These are phyloP conservation scores for Aurelia aurita DNA, from an alignment of 30 jellyfish, hydroid and myxozoan genomes.

Conservation along the genomic window DNA sequence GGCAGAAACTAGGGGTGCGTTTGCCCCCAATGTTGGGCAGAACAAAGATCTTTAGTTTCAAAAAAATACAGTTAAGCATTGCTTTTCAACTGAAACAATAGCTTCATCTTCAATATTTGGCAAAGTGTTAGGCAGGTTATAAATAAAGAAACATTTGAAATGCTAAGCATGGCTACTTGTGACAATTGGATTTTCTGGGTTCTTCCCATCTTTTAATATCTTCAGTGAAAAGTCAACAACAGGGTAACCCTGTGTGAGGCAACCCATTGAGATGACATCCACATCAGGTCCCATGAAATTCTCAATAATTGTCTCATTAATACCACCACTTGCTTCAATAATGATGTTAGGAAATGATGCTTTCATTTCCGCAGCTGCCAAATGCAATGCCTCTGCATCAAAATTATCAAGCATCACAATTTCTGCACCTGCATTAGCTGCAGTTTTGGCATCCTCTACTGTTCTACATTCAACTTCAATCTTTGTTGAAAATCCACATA, in stretches of 20 bases:
- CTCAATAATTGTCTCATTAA: slow-evolving; percentile 34
- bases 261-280: slow-evolving; percentile 80
- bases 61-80: too few relatives aligned
- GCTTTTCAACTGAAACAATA: too few relatives aligned
- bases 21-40: too few relatives aligned
- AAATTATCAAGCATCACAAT: slow-evolving; percentile 87
- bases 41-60: too few relatives aligned
- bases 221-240: slow-evolving; percentile 88
- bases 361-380: slow-evolving; percentile 69
- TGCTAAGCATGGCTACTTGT: not conserved
- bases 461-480: slow-evolving; percentile 93
- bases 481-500: slow-evolving; percentile 81
- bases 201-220: slow-evolving; percentile 69
- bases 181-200: slow-evolving; percentile 76
- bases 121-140: too few relatives aligned
- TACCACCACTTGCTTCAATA: slow-evolving; percentile 91
- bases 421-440: slow-evolving; percentile 87
- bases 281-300: slow-evolving; percentile 78
- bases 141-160: too few relatives aligned
- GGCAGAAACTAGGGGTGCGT: too few relatives aligned
- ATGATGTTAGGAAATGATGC: slow-evolving; percentile 48
- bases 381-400: slow-evolving; percentile 49
- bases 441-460: slow-evolving; percentile 76
- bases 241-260: slow-evolving; percentile 82
- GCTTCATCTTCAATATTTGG: too few relatives aligned